phyloP scores from a whole-genome alignment of 2,888 invertebrate species.

The Salticus scenicus region DNA sequence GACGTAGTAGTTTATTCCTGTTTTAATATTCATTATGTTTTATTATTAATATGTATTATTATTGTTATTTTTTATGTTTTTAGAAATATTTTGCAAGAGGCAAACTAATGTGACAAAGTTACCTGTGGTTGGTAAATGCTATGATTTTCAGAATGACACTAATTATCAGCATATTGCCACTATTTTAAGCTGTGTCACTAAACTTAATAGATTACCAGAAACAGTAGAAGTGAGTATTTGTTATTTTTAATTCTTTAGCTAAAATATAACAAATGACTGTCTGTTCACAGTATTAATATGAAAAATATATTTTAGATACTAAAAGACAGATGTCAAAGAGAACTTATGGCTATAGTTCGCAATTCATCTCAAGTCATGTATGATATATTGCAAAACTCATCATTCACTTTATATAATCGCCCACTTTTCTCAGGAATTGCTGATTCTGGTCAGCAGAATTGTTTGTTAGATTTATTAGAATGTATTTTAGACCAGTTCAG shows the following conservation, averaged over 20 bases:
- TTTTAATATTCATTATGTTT: too few species aligned
- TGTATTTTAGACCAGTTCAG: conserved; percentile 89
- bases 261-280: too few species aligned
- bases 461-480: conserved; percentile 80
- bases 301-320: conserved; percentile 83
- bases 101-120: background rate
- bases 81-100: conserved; percentile 28
- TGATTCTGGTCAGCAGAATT: conserved; percentile 73
- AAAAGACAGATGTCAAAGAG: conserved; percentile 88
- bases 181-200: conserved; percentile 88
- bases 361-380: conserved; percentile 80
- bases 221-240: conserved; percentile 84
- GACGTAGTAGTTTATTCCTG: too few species aligned
- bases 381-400: conserved; percentile 43
- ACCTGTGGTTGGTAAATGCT: background rate
- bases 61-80: background rate
- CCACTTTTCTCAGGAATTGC: conserved; percentile 5
- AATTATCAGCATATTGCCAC: conserved; percentile 83
- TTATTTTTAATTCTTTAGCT: too few species aligned
- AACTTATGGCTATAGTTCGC: conserved; percentile 86
- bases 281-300: too few species aligned
- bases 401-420: conserved; percentile 9
- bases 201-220: conserved; percentile 88
- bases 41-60: too few species aligned
- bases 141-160: conserved; percentile 74